Percentiles rank a stretch among this genome's conserved stretches.
These are phyloP conservation scores for Acanthurus leucopareius DNA, from an alignment of 2,797 vertebrate genomes.

Conservation along the genomic window DNA sequence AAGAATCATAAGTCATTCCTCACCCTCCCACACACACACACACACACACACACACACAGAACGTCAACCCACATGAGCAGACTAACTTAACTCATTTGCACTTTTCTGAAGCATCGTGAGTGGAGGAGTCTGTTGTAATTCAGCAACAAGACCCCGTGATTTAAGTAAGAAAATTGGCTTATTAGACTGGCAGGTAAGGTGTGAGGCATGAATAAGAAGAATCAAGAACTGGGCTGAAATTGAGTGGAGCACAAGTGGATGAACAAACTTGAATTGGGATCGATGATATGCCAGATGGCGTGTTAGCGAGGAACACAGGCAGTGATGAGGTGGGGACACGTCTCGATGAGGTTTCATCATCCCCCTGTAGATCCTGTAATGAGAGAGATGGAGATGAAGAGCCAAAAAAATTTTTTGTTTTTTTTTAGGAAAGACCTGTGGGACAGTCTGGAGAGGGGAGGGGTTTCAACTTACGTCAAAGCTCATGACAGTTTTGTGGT, in stretches of 20 bases:
- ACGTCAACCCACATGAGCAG: background rate
- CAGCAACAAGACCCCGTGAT: background rate
- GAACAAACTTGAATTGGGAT: constrained; percentile 9
- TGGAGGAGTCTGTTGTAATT: constrained; percentile 14
- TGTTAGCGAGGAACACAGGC: constrained; percentile 4
- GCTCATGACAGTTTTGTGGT: too few relatives aligned
- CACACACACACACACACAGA: background rate
- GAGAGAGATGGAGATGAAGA: constrained; percentile 2
- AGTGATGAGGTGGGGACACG: background rate
- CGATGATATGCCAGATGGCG: background rate
- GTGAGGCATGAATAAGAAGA: background rate
- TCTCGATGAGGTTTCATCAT: background rate
- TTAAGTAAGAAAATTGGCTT: background rate
- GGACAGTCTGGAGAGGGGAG: background rate
- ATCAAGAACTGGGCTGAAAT: background rate
- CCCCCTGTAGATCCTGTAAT: constrained; percentile 4
- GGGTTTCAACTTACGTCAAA: background rate
- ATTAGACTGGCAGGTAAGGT: background rate
- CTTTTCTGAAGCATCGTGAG: background rate
- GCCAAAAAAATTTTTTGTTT: background rate
- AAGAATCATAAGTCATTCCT: background rate
- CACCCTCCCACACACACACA: background rate
- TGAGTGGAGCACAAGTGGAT: background rate
- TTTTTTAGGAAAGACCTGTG: background rate
- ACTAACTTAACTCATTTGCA: constrained; percentile 14